Conservation (phyloP, 2,113 vertebrate genomes). For the Platysteira castanea region DNA sequence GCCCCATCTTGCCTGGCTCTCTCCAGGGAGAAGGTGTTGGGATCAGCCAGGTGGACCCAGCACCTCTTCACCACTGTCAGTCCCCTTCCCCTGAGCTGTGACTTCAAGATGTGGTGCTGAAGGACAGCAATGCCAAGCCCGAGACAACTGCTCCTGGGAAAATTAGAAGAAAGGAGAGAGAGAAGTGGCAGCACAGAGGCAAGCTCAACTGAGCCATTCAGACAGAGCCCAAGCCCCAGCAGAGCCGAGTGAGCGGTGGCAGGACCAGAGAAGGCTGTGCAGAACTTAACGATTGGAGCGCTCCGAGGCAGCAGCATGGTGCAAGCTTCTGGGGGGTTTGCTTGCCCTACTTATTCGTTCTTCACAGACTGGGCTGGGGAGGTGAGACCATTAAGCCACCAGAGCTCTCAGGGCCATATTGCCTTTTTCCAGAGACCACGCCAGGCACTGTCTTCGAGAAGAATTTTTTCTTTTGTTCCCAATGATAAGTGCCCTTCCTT, state of each 20-base stretch:
- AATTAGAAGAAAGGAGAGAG: neutral
- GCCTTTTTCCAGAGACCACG: neutral
- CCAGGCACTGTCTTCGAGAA: neutral
- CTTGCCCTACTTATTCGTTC: neutral
- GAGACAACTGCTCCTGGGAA: neutral
- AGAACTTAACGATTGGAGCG: rapidly evolving
- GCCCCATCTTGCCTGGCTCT: too few relatives aligned
- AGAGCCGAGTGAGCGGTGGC: neutral
- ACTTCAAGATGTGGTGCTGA: neutral
- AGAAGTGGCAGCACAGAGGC: neutral
- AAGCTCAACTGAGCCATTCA: neutral
- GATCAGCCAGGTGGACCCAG: neutral
- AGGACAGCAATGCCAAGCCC: neutral
- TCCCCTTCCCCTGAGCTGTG: neutral
- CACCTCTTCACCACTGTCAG: too few relatives aligned
- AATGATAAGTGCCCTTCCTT: neutral
- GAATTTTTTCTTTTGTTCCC: neutral
- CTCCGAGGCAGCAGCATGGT: rapidly evolving
- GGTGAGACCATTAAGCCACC: neutral
- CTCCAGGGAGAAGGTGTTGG: neutral
- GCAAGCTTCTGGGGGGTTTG: neutral
- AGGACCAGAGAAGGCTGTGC: neutral
- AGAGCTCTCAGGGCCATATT: rapidly evolving
- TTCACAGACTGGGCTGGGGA: neutral
- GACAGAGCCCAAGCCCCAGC: neutral